A percentile compares a stretch with the other conserved stretches of the same genome.
Evolutionary conservation across 2,797 vertebrate species (phyloP).

Genomic region (Merluccius polli): DNA sequence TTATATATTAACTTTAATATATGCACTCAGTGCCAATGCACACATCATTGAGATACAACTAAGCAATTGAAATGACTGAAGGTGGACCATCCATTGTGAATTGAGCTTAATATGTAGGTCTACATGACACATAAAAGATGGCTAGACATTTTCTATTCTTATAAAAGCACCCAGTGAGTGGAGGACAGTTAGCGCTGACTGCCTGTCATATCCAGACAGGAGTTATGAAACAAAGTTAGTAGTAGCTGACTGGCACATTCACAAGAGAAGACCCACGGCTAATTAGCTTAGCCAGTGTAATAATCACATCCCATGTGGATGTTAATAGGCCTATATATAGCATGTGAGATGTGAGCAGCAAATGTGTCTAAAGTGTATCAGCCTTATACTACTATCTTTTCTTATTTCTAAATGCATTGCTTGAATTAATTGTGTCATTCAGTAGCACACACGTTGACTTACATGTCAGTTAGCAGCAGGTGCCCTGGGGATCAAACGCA

Average conservation of each 20-base stretch:
- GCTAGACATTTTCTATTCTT: not conserved
- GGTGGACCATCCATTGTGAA: not conserved
- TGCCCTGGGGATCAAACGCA: not conserved
- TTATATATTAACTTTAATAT: not conserved
- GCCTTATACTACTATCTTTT: not conserved
- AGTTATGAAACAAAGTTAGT: constrained; percentile 29
- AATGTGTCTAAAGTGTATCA: not conserved
- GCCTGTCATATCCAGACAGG: constrained; percentile 1
- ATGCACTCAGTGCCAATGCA: not conserved
- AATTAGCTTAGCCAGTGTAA: constrained; percentile 1
- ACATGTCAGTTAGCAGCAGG: not conserved
- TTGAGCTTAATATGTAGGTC: not conserved
- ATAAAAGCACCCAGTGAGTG: not conserved
- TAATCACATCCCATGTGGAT: constrained; percentile 5
- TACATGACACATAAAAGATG: not conserved
- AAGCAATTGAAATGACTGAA: not conserved
- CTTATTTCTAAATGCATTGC: not conserved
- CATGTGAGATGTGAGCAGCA: not conserved
- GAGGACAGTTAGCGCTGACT: not conserved
- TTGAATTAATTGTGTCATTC: not conserved
- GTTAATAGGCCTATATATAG: not conserved
- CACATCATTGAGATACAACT: not conserved
- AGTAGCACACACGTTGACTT: not conserved
- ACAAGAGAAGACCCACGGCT: constrained; percentile 22
- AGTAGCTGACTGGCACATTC: constrained; percentile 33